Evolutionary conservation across 1,140 invertebrate genomes (phyloP).

Genomic region (Aplysia californica): DNA sequence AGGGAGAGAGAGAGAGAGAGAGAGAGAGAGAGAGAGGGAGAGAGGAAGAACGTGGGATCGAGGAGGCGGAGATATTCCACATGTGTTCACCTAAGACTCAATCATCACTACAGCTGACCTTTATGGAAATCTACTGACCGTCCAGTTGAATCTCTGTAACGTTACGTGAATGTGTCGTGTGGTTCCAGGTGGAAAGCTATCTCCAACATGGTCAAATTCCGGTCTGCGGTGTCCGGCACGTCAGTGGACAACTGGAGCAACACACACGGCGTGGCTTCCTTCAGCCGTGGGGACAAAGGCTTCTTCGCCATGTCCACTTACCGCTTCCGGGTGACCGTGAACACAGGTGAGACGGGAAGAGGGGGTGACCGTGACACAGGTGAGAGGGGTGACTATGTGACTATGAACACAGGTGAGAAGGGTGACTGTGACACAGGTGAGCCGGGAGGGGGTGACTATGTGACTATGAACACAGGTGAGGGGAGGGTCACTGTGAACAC

Average conservation of each 20-base stretch:
- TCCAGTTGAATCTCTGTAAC: neutral
- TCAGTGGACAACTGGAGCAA: conserved; percentile 43
- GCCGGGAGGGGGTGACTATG: neutral
- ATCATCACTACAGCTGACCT: no score
- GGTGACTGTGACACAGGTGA: neutral
- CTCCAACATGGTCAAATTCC: conserved; percentile 75
- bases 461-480: neutral
- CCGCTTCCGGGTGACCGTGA: conserved; percentile 35
- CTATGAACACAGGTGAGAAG: neutral
- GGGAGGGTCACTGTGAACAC: neutral
- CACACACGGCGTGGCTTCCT: conserved; percentile 52
- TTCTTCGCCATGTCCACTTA: conserved; percentile 63
- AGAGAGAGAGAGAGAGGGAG: neutral
- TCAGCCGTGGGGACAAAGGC: conserved; percentile 56
- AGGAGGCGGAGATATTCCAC: no score
- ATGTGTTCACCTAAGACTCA: no score
- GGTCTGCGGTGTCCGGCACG: conserved; percentile 48
- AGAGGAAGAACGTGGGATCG: neutral
- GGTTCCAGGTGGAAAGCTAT: conserved; percentile 77
- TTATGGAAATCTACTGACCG: neutral
- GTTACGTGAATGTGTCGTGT: neutral
- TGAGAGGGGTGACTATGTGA: neutral
- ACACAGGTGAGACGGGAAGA: neutral
- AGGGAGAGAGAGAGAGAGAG: neutral
- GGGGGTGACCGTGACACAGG: neutral